phyloP scores from a whole-genome alignment of 1,140 invertebrate genomes.

The Melitaea cinxia region DNA sequence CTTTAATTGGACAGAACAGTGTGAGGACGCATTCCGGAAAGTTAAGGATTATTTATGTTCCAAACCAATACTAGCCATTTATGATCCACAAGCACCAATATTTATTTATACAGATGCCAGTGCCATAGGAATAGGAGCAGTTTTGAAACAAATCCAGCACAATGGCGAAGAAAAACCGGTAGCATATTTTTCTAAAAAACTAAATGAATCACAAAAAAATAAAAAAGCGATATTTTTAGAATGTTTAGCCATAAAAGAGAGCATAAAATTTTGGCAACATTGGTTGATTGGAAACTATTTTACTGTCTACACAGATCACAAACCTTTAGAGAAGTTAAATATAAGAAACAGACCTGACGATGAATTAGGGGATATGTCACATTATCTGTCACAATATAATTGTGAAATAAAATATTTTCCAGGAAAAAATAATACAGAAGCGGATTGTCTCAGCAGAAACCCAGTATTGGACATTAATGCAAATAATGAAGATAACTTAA shows the following conservation, averaged over 20 bases:
- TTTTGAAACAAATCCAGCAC: neutral
- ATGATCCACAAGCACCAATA: neutral
- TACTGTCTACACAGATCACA: conserved; percentile 65
- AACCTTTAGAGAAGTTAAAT: conserved; percentile 67
- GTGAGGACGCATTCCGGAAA: conserved; percentile 38
- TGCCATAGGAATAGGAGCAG: neutral
- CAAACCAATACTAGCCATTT: conserved; percentile 8
- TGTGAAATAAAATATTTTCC: conserved; percentile 60
- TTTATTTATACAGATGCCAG: neutral
- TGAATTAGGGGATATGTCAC: conserved; percentile 57
- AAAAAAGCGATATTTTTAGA: conserved; percentile 48
- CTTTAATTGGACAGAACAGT: conserved; percentile 48
- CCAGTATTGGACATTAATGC: conserved; percentile 51
- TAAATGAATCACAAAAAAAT: conserved; percentile 36
- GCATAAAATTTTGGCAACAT: conserved; percentile 66
- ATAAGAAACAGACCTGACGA: conserved; percentile 28
- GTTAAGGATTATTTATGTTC: conserved; percentile 28
- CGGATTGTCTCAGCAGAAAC: conserved; percentile 62
- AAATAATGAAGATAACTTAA: neutral
- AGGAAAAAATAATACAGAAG: conserved; percentile 58
- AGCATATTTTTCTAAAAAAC: conserved; percentile 45
- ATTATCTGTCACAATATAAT: conserved; percentile 56
- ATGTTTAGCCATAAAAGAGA: conserved; percentile 61
- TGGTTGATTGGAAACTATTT: conserved; percentile 62
- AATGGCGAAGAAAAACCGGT: conserved; percentile 1